Percentiles rank a stretch among this genome's conserved stretches.
phyloP scores from a whole-genome alignment of 2,797 vertebrate genomes.

The Acanthurus lineatus region DNA sequence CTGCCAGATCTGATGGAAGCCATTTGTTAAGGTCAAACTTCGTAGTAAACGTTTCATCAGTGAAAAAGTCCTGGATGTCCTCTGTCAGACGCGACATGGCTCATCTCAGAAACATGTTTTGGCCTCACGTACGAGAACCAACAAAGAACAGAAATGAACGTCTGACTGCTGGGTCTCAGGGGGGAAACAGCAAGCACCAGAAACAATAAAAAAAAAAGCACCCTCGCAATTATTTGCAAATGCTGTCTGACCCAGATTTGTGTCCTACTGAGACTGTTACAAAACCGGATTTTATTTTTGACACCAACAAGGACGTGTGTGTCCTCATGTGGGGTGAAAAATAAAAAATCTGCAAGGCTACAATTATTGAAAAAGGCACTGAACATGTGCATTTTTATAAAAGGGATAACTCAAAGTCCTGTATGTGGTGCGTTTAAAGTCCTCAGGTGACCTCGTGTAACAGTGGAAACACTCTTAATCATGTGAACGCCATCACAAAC shows the following conservation, averaged over 20 bases:
- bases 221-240: conserved; percentile 24
- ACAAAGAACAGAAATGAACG: conserved; percentile 15
- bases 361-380: conserved; percentile 11
- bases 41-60: conserved; percentile 14
- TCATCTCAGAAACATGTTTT: conserved; percentile 25
- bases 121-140: conserved; percentile 13
- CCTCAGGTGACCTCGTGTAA: conserved; percentile 37
- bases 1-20: background rate
- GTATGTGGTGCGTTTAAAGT: conserved; percentile 18
- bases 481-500: background rate
- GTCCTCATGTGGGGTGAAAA: background rate
- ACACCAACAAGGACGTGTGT: background rate
- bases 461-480: conserved; percentile 16
- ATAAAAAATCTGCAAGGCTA: background rate
- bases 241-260: conserved; percentile 46
- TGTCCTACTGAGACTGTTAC: conserved; percentile 22
- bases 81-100: conserved; percentile 11
- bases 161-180: conserved; percentile 27
- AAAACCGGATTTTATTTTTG: conserved; percentile 42
- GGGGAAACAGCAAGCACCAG: conserved; percentile 33
- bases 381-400: conserved; percentile 18
- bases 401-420: background rate
- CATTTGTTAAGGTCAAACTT: background rate
- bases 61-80: conserved; percentile 18
- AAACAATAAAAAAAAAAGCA: conserved; percentile 2